Percentiles rank a stretch among this genome's conserved stretches.
These are phyloP conservation scores for Adelosebastes latens DNA, from an alignment of 2,797 vertebrate species.

Conservation along the genomic window DNA sequence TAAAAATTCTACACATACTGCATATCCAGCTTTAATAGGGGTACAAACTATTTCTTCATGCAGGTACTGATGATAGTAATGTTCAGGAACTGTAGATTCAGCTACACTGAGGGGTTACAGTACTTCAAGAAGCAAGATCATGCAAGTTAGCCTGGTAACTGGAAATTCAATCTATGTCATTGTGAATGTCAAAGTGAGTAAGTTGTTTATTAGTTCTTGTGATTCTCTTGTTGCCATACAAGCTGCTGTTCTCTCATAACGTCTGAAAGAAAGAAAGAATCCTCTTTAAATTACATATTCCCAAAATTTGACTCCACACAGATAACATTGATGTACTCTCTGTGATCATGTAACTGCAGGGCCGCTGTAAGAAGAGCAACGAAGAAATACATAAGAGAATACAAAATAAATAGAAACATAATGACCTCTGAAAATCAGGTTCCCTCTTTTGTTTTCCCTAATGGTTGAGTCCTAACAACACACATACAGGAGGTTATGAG, in stretches of 20 bases:
- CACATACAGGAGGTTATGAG: not conserved
- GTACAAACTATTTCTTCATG: not conserved
- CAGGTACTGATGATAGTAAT: not conserved
- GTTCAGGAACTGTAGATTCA: not conserved
- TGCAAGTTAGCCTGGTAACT: not conserved
- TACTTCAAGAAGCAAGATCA: not conserved
- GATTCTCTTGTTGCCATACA: not conserved
- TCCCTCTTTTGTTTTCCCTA: not conserved
- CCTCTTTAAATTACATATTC: not conserved
- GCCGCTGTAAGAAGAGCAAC: conserved; percentile 19
- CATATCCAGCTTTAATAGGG: not conserved
- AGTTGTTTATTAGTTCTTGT: conserved; percentile 2
- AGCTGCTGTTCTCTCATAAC: not conserved
- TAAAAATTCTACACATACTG: not conserved
- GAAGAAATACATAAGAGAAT: conserved; percentile 38
- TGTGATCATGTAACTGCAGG: conserved; percentile 7
- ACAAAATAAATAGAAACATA: conserved; percentile 50
- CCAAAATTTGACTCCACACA: not conserved
- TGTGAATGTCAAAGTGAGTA: conserved; percentile 10
- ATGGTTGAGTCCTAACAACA: not conserved
- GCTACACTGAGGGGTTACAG: not conserved
- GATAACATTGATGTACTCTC: conserved; percentile 11
- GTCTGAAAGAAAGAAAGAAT: not conserved
- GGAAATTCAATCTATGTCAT: conserved; percentile 10
- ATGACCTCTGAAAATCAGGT: conserved; percentile 25